phyloP scores from a whole-genome alignment of 2,113 vertebrate species.

The Entelurus aequoreus region DNA sequence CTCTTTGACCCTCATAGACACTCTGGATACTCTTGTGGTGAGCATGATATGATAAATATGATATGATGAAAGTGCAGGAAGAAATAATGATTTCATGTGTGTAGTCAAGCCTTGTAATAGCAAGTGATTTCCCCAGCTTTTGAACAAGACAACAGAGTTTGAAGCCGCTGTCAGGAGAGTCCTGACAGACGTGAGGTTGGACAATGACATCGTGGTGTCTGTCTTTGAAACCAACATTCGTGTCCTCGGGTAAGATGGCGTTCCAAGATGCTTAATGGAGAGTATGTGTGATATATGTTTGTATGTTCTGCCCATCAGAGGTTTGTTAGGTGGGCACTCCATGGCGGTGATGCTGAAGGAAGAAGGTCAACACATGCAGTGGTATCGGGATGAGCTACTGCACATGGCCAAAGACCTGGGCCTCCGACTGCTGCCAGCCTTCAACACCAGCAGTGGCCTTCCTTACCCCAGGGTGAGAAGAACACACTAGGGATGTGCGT shows the following conservation, averaged over 20 bases:
- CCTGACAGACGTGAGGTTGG: conserved; percentile 89
- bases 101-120: neutral
- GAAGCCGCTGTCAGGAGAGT: conserved; percentile 93
- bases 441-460: conserved; percentile 97
- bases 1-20: conserved; percentile 95
- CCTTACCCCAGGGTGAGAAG: conserved; percentile 92
- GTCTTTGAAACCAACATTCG: conserved; percentile 99
- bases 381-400: conserved; percentile 92
- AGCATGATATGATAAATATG: conserved; percentile 39
- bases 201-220: conserved; percentile 97
- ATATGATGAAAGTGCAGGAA: neutral
- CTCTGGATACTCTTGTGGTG: conserved; percentile 96
- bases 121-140: conserved; percentile 70
- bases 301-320: conserved; percentile 65
- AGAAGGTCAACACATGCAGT: conserved; percentile 86
- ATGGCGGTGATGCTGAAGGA: conserved; percentile 96
- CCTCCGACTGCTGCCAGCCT: conserved; percentile 89
- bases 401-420: conserved; percentile 95
- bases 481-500: no score
- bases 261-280: neutral
- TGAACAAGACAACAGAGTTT: conserved; percentile 97
- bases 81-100: neutral
- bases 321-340: conserved; percentile 91
- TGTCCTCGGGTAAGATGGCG: conserved; percentile 87
- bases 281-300: neutral